Evolutionary conservation across 2,888 invertebrate genomes (phyloP), one percentile per base, ranked within the genome.

Genomic region (Acronicta psi): DNA sequence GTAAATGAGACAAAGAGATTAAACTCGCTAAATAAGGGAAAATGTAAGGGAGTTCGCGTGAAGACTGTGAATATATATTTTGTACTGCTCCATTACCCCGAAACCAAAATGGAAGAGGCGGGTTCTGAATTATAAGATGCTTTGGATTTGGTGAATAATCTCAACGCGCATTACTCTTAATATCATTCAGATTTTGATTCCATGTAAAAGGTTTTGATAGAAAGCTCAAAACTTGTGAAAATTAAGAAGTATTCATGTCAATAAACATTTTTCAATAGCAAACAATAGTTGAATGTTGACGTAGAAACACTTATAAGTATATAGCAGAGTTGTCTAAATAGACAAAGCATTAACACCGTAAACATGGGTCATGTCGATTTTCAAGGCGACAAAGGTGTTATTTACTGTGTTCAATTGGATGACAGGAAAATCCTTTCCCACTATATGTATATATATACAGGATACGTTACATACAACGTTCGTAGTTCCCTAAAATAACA

Each of bases 1-100:
- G 46, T 55, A 58, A 68, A 61, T 70, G 23, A 57, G 57, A 61
- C 59, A 59, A 63, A 57, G 51, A 56, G 57, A 65, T 62, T 64
- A 62, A 62, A 58, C 59, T 63, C 57, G 44, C 41, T 58, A 69
- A 73, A 69, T 74, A 71, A 59, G 45, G 14, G 46, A 43, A 61
- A 69, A 72, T 51, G 46, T 51, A 56, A 59, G 50, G 42, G 53
- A 65, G 53, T 59, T 52, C 47, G 40, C 47, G 41, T 17, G 46
- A 47, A 57, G 58, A 60, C 55, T 56, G 50, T 59, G 34, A 23
- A 45, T 66, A 45, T 57, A 57, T 34, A 47, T 25, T 53, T 31
- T 43, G 52, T 40, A 44, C 37, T 60, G 50, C 20, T 17, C 59
- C 50, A 72, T 72, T 62, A 72, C 25, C 46, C 56, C 50, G 54